Percentiles rank a stretch among this genome's conserved stretches.
Conservation (phyloP, 2,113 vertebrate genomes). For the Hippoglossus stenolepis region DNA sequence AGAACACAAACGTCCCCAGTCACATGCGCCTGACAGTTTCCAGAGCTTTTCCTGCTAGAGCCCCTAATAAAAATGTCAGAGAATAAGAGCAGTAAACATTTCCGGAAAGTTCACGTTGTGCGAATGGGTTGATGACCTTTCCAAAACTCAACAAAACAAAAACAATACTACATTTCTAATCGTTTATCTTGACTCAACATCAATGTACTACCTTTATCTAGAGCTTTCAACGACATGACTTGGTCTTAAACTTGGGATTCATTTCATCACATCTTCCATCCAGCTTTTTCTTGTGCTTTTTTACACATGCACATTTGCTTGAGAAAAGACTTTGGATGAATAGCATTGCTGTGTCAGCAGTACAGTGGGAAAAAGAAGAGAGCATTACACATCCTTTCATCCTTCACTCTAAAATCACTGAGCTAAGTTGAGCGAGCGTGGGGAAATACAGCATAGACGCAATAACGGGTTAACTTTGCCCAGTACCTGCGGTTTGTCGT, state of each 20-base stretch:
- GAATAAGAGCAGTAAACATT: no score
- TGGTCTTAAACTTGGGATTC: background rate
- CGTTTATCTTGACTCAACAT: no score
- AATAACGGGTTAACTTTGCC: background rate
- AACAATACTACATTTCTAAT: no score
- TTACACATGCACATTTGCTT: background rate
- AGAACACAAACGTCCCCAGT: no score
- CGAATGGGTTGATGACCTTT: no score
- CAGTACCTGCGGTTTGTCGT: conserved; percentile 6
- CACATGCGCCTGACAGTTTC: no score
- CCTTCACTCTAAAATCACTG: background rate
- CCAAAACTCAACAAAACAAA: no score
- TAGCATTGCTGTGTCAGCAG: background rate
- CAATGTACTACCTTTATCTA: background rate
- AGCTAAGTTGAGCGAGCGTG: background rate
- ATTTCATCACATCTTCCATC: background rate
- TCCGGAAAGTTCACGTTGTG: no score
- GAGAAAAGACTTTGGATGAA: background rate
- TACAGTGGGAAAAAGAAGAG: background rate
- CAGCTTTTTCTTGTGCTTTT: background rate
- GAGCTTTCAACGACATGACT: background rate
- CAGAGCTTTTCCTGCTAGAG: no score
- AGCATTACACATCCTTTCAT: background rate
- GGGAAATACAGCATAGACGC: background rate
- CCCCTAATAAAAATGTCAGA: no score